These are phyloP conservation scores for Spongilla lacustris DNA, from an alignment of 37 sponge, comb jelly and placozoan genomes.

Conservation along the genomic window DNA sequence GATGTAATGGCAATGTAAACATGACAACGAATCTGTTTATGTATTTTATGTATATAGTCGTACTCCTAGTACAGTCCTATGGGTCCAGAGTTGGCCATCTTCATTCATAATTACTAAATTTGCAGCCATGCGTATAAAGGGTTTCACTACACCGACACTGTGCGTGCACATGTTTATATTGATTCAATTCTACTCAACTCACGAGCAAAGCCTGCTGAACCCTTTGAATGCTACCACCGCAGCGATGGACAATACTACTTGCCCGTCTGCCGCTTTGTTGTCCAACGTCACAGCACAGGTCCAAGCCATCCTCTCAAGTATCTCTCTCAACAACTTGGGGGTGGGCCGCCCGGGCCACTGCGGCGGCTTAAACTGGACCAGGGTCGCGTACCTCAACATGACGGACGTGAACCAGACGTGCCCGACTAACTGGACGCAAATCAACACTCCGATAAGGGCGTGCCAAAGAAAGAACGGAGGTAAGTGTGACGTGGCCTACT, in stretches of 20 bases:
- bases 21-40: no score
- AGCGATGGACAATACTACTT: background rate
- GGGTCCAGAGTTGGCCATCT: no score
- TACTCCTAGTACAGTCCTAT: no score
- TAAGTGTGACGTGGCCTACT: background rate
- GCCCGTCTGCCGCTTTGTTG: background rate
- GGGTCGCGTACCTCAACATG: conserved; percentile 26
- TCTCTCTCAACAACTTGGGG: background rate
- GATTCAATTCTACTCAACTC: no score
- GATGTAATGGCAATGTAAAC: no score
- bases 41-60: no score
- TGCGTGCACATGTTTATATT: no score
- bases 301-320: background rate
- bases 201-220: no score
- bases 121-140: no score
- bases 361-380: conserved; percentile 9
- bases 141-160: no score
- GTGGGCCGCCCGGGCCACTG: background rate
- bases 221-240: background rate
- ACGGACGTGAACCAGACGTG: conserved; percentile 9
- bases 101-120: no score
- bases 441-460: conserved; percentile 1
- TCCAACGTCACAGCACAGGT: background rate
- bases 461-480: conserved; percentile 6
- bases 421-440: conserved; percentile 7